A percentile compares a stretch with the other conserved stretches of the same genome.
Conservation (phyloP, 2,888 invertebrate genomes). For the Tetramorium bicarinatum region DNA sequence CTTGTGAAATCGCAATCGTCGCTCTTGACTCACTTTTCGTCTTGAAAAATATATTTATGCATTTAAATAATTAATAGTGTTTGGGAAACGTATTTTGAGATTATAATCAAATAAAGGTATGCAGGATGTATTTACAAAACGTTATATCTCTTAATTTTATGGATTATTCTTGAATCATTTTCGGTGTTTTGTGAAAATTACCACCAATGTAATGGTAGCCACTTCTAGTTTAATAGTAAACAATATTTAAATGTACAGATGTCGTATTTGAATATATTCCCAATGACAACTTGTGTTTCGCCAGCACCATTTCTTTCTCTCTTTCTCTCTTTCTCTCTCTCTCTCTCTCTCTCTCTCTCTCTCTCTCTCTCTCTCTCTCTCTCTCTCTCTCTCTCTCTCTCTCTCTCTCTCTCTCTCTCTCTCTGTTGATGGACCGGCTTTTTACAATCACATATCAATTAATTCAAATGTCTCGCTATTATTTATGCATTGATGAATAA, state of each 20-base stretch:
- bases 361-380: too few relatives aligned
- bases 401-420: too few relatives aligned
- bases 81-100: neutral
- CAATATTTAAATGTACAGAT: neutral
- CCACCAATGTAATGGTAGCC: neutral
- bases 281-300: neutral
- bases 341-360: neutral
- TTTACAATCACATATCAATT: neutral
- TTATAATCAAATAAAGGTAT: neutral
- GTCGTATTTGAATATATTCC: neutral
- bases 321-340: too few relatives aligned
- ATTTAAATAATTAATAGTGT: neutral
- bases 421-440: neutral
- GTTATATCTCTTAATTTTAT: neutral
- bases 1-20: slow-evolving; percentile 20
- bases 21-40: neutral
- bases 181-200: slow-evolving; percentile 1
- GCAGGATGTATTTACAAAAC: neutral
- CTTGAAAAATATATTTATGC: neutral
- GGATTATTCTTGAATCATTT: neutral
- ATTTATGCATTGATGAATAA: neutral
- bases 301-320: neutral
- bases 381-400: neutral
- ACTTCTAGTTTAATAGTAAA: neutral
- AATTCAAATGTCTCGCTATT: neutral